Percentiles rank a stretch among this genome's conserved stretches.
Conservation (phyloP, 2,113 vertebrate genomes). For the Coturnix japonica region DNA sequence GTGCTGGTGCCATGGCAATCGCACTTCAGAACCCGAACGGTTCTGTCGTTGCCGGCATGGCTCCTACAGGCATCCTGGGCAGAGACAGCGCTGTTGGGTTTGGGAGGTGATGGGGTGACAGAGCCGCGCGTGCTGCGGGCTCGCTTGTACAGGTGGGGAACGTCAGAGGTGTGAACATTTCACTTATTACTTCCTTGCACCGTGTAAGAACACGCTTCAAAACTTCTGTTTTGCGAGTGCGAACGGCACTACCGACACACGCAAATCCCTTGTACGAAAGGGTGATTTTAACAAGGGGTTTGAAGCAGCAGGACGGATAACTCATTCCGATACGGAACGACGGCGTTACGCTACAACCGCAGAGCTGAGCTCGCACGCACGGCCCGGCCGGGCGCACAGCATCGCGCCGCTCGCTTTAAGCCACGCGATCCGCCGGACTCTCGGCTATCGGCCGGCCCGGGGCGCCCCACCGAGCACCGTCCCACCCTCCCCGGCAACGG, state of each 20-base stretch:
- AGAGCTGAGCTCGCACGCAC: neutral
- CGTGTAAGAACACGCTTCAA: neutral
- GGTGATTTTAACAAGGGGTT: conserved; percentile 23
- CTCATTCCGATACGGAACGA: neutral
- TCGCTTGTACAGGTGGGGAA: neutral
- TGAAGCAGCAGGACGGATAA: neutral
- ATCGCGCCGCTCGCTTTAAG: neutral
- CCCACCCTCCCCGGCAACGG: too few species aligned
- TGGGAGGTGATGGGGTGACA: neutral
- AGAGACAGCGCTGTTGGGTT: conserved; percentile 16
- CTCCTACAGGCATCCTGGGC: neutral
- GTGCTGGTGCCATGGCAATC: conserved; percentile 10
- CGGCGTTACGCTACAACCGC: neutral
- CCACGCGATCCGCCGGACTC: too few species aligned
- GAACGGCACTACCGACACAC: conserved; percentile 9
- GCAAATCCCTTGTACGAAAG: neutral
- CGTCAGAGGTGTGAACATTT: neutral
- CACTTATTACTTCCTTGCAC: neutral
- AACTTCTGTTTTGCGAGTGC: neutral
- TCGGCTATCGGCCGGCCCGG: too few species aligned
- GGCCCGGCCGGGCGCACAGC: too few species aligned
- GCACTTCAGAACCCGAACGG: neutral
- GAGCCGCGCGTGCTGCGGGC: neutral
- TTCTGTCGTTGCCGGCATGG: conserved; percentile 19
- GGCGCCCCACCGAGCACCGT: too few species aligned